Conservation (phyloP, 1,140 invertebrate species). For the Drosophila suzukii region DNA sequence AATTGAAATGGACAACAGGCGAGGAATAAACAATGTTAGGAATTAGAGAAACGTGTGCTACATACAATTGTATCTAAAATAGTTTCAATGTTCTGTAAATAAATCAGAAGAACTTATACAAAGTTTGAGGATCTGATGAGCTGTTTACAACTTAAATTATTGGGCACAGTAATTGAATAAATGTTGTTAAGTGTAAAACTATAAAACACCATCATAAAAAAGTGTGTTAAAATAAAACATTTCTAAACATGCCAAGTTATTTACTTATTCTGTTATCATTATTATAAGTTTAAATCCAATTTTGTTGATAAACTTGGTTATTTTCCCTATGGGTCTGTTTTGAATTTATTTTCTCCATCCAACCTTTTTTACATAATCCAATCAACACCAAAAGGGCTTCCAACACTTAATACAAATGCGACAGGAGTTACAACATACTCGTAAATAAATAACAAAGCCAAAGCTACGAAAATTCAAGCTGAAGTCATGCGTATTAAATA, state of each 20-base stretch:
- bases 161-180: no score
- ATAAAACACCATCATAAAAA: neutral
- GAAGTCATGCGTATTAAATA: constrained; percentile 80
- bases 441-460: constrained; percentile 57
- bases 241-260: no score
- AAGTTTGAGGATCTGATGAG: no score
- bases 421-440: constrained; percentile 67
- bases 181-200: no score
- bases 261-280: neutral
- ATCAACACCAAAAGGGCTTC: constrained; percentile 31
- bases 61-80: neutral
- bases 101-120: neutral
- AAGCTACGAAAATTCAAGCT: constrained; percentile 23
- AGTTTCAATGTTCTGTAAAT: neutral
- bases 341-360: neutral
- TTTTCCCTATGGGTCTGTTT: no score
- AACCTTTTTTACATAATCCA: constrained; percentile 4
- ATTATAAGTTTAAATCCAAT: neutral
- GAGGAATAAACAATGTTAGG: constrained; percentile 1
- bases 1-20: neutral
- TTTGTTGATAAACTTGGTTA: neutral
- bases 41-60: constrained; percentile 2
- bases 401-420: constrained; percentile 26
- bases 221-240: neutral
- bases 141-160: no score